Base-by-base conservation (phyloP, 2,888 invertebrate genomes). In the Parnassius glacialis region DNA sequence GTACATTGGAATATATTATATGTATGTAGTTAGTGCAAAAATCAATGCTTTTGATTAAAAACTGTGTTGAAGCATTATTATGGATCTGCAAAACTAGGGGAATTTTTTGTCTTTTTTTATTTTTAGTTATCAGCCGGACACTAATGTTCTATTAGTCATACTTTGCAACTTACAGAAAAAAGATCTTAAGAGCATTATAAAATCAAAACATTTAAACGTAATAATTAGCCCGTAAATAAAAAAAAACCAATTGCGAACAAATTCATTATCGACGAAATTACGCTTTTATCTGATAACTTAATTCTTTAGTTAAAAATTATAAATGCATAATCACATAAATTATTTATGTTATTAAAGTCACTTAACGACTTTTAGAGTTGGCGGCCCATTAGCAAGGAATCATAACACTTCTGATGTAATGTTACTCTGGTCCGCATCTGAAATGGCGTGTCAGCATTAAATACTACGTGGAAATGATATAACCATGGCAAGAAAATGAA, bases 321-420 rank as follows among this genome's bases (percentile, higher is more conserved):
- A 48, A 16, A 11, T 16, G 25, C 41, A 84, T 84, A 83, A 80
- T 69, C 74, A 70, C 72, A 76, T 79, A 78, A 78, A 80, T 83
- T 80, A 77, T 76, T 73, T 78, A 81, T 20, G 2, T 20, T 20
- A 20, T 80, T 76, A 75, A 77, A 77, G 76, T 73, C 66, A 71
- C 66, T 70, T 79, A 81, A 82, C 78, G 74, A 75, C 72, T 76
- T 73, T 69, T 72, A 67, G 70, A 79, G 72, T 73, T 79, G 81
- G 79, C 74, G 80, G 79, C 74, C 80, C 76, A 80, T 82, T 80
- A 80, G 71, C 75, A 72, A 68, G 74, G 80, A 77, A 76, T 76
- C 74, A 74, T 73, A 74, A 76, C 75, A 73, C 70, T 66, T 62
- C 44, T 57, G 66, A 64, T 64, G 51, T 58, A 47, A 47, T 42